Percentiles rank a stretch among this genome's conserved stretches.
Evolutionary conservation across 2,888 invertebrate species (phyloP).

Genomic region (Caenorhabditis imperialis): DNA sequence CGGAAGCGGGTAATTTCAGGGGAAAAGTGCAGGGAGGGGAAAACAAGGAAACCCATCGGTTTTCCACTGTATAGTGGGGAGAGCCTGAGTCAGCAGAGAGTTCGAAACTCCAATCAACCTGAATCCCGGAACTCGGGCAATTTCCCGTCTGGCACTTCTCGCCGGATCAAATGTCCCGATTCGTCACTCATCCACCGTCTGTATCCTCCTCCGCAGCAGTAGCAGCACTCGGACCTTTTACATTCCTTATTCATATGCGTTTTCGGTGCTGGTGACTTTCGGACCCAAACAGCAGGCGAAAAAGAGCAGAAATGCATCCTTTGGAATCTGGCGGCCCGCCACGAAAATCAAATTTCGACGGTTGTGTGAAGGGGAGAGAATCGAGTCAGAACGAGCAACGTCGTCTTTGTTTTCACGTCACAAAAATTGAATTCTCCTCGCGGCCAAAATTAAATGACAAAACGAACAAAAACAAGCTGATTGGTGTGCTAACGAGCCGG

Average conservation of each 20-base stretch:
- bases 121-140: too few species aligned
- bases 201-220: conserved; percentile 13
- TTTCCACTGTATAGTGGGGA: too few species aligned
- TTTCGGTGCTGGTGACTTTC: not conserved
- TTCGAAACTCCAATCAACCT: too few species aligned
- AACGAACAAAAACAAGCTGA: conserved; percentile 15
- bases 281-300: not conserved
- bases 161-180: conserved; percentile 15
- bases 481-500: too few species aligned
- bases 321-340: conserved; percentile 9
- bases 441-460: conserved; percentile 9
- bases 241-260: conserved; percentile 38
- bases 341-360: conserved; percentile 21
- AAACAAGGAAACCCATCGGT: too few species aligned
- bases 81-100: too few species aligned
- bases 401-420: conserved; percentile 33
- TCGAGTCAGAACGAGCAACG: too few species aligned
- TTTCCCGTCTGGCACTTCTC: conserved; percentile 4
- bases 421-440: conserved; percentile 32
- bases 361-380: too few species aligned
- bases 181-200: conserved; percentile 10
- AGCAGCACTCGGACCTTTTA: conserved; percentile 13
- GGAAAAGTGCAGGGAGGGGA: not conserved
- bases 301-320: conserved; percentile 18
- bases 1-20: conserved; percentile 33